Percentiles rank a stretch among this genome's conserved stretches.
Conservation (phyloP, 2,888 invertebrate genomes). For the Drosophila emarginata region DNA sequence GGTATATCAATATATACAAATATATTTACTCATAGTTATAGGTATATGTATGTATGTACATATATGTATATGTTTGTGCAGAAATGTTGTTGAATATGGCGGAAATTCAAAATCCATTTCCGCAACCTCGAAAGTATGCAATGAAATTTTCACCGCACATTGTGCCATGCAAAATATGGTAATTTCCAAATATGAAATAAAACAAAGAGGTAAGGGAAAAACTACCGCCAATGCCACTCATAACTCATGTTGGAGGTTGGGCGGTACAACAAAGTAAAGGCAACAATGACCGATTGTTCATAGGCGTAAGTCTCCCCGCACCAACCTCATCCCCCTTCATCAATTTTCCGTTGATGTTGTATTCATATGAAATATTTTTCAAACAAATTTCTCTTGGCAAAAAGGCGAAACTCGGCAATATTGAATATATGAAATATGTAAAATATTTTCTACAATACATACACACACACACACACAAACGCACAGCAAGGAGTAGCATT, state of each 20-base stretch:
- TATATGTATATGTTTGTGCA: background rate
- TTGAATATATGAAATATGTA: constrained; percentile 72
- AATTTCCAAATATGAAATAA: constrained; percentile 58
- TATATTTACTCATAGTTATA: constrained; percentile 15
- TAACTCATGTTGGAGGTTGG: constrained; percentile 57
- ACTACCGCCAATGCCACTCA: constrained; percentile 47
- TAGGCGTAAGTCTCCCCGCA: background rate
- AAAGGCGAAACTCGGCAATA: constrained; percentile 54
- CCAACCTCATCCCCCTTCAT: background rate
- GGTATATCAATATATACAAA: constrained; percentile 20
- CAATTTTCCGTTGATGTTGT: background rate
- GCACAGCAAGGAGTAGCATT: constrained; percentile 35
- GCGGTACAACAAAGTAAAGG: constrained; percentile 25
- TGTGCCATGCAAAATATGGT: constrained; percentile 54
- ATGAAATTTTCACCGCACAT: constrained; percentile 38
- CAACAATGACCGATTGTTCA: constrained; percentile 67
- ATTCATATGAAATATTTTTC: constrained; percentile 45
- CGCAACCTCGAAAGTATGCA: constrained; percentile 46
- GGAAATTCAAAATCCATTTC: constrained; percentile 74
- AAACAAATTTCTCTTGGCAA: constrained; percentile 46
- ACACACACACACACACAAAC: constrained; percentile 23
- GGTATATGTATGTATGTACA: background rate
- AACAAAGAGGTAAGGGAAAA: constrained; percentile 7
- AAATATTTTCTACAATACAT: constrained; percentile 54
- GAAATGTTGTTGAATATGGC: constrained; percentile 27